A percentile compares a stretch with the other conserved stretches of the same genome.
Conservation (phyloP, 2,113 vertebrate genomes). For the Sus scrofa region DNA sequence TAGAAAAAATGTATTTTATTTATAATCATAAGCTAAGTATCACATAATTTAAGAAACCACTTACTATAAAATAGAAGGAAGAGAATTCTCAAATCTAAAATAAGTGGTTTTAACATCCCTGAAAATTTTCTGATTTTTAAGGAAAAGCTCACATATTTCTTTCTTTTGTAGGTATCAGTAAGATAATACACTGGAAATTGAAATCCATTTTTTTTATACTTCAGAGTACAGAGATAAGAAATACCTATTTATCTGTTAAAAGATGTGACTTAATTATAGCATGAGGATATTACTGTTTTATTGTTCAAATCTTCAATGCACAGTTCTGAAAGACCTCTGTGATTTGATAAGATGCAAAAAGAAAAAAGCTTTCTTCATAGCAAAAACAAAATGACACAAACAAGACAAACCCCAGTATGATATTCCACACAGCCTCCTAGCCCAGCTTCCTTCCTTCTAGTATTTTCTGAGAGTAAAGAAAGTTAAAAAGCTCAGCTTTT, state of each 20-base stretch:
- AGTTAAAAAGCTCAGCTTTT: constrained; percentile 24
- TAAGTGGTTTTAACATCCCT: not conserved
- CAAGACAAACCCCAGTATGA: not conserved
- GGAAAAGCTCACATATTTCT: not conserved
- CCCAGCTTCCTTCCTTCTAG: not conserved
- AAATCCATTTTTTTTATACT: constrained; percentile 10
- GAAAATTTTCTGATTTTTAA: constrained; percentile 48
- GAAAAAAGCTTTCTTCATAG: not conserved
- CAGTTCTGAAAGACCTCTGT: not conserved
- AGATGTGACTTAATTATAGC: not conserved
- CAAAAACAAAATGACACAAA: not conserved
- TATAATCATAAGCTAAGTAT: not conserved
- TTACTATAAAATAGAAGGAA: not conserved
- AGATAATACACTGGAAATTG: not conserved
- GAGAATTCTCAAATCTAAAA: not conserved
- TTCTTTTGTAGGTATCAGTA: not conserved
- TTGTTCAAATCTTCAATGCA: constrained; percentile 11
- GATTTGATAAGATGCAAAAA: not conserved
- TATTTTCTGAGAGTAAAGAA: constrained; percentile 45
- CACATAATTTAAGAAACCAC: not conserved
- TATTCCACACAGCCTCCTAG: not conserved
- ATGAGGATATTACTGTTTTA: constrained; percentile 15
- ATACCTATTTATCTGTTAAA: constrained; percentile 15
- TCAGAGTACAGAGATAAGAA: not conserved
- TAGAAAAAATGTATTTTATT: not conserved